Base-by-base conservation (phyloP, 2,888 invertebrate genomes). In the Drosophila maculinotata region DNA sequence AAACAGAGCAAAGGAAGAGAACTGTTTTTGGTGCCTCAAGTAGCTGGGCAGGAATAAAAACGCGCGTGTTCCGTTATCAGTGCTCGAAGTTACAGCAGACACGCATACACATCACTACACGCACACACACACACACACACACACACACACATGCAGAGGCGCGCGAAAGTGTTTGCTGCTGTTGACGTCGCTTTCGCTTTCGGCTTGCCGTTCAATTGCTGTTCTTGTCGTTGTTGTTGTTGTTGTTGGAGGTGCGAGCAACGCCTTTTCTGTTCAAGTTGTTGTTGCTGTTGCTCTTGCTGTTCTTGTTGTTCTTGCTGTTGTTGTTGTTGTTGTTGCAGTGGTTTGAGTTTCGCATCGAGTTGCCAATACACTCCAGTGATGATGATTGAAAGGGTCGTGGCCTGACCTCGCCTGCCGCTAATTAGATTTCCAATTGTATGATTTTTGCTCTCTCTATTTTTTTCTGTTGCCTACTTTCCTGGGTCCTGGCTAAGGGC, bases 351-450 rank as follows among this genome's bases (percentile, higher is more conserved):
- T 30, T 49, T 57, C 45, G 39, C 26, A 64, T 48, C 20, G 66
- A 42, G 26, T 44, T 38, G 41, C 52, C 69, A 69, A 72, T 69
- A 38, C 23, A 31, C 20, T 45, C 36, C n/a, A n/a, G n/a, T 36
- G 42, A 56, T 49, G 42, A 58, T 75, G 71, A 71, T 76, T 64
- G 76, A 70, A 59, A 25, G 53, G 54, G 54, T 39, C 48, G 39
- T 35, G 12, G n/a, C 17, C 48, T 52, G 48, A 38, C 48, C 58
- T 64, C 26, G 64, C 64, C 54, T 59, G 58, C 8, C 51, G 59
- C 76, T 82, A 85, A 85, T 81, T 79, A 69, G 69, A 71, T 75
- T 79, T 79, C 68, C 74, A 76, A 77, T 77, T 74, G 71, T 47
- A 44, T 58, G 45, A 20, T 35, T 23, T 10, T 39, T 38, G 1